Conservation (phyloP, 1,140 invertebrate genomes). For the Drosophila melanica region DNA sequence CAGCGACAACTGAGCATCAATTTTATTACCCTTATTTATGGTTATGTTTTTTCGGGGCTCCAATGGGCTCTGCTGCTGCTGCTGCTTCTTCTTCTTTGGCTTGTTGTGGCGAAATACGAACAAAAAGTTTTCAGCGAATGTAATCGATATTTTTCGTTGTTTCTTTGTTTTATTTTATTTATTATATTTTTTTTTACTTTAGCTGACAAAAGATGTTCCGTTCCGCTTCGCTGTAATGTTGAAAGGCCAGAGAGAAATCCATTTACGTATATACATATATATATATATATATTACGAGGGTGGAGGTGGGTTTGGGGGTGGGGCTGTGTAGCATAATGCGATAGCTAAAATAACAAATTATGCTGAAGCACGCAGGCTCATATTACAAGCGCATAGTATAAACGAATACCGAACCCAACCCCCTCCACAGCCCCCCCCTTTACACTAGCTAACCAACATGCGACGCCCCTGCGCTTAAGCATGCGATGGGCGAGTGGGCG, state of each 20-base stretch:
- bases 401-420: neutral
- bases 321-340: slow-evolving; percentile 44
- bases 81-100: slow-evolving; percentile 16
- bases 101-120: slow-evolving; percentile 9
- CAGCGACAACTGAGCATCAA: slow-evolving; percentile 76
- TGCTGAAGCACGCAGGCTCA: slow-evolving; percentile 76
- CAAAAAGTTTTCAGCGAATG: slow-evolving; percentile 49
- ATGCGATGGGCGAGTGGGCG: neutral
- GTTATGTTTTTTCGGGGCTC: slow-evolving; percentile 53
- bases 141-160: slow-evolving; percentile 50
- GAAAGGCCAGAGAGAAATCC: neutral
- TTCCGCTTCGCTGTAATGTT: slow-evolving; percentile 13
- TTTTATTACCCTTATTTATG: slow-evolving; percentile 80
- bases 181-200: neutral
- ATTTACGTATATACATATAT: slow-evolving; percentile 3
- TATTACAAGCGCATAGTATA: slow-evolving; percentile 49
- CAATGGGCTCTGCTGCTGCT: slow-evolving; percentile 21
- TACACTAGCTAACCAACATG: neutral
- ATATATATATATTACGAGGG: neutral
- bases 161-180: neutral
- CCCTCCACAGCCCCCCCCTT: neutral
- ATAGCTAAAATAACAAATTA: slow-evolving; percentile 77
- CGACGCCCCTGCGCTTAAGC: slow-evolving; percentile 8
- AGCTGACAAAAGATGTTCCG: slow-evolving; percentile 49
- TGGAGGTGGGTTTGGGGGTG: neutral